phyloP scores from a whole-genome alignment of 2,888 invertebrate species.

The Parnassius glacialis region DNA sequence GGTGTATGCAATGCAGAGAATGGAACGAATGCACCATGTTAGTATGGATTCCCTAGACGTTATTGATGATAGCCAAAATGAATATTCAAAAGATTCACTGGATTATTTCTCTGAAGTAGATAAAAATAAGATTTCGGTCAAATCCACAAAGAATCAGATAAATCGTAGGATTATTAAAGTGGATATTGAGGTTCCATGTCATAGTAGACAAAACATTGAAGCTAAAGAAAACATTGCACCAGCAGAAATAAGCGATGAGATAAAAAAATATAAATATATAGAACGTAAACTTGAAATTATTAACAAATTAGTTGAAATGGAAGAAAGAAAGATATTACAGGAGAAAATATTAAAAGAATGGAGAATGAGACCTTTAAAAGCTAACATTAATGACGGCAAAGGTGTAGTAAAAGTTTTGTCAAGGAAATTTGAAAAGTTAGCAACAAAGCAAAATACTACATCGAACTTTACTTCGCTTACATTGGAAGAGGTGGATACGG shows the following conservation, averaged over 20 bases:
- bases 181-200: constrained; percentile 48
- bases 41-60: constrained; percentile 78
- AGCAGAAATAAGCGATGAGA: constrained; percentile 67
- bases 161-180: constrained; percentile 56
- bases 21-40: constrained; percentile 67
- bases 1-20: constrained; percentile 72
- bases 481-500: constrained; percentile 76
- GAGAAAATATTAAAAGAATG: constrained; percentile 83
- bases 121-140: constrained; percentile 42
- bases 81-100: constrained; percentile 74
- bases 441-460: constrained; percentile 76
- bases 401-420: constrained; percentile 85
- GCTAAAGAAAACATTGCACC: constrained; percentile 69
- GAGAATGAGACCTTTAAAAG: constrained; percentile 82
- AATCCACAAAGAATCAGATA: constrained; percentile 37
- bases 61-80: constrained; percentile 55
- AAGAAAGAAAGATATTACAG: constrained; percentile 83
- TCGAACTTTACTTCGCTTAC: constrained; percentile 70
- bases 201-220: constrained; percentile 50
- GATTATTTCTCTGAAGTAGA: constrained; percentile 75
- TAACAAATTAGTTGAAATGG: constrained; percentile 85
- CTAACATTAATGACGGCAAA: constrained; percentile 82
- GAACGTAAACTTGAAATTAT: constrained; percentile 86
- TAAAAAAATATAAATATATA: constrained; percentile 83
- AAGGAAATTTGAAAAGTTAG: constrained; percentile 86